Percentiles rank a stretch among this genome's conserved stretches.
Evolutionary conservation across 2,113 vertebrate species (phyloP).

Genomic region (Oreochromis tanganicae): DNA sequence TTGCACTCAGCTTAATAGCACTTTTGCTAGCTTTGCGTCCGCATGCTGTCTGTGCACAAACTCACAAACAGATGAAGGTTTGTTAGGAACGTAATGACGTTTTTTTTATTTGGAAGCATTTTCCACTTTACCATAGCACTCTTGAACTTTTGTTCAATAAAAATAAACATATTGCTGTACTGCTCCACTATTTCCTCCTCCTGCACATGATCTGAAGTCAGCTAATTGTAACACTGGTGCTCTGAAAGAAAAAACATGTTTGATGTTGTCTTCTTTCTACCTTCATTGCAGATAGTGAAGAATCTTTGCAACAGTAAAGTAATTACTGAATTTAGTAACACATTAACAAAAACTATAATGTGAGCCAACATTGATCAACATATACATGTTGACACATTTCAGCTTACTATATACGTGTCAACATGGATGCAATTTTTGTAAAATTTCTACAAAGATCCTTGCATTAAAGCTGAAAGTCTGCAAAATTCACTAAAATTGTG

Average conservation of each 20-base stretch:
- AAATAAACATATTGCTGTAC: not conserved
- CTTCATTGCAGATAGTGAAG: not conserved
- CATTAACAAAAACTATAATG: not conserved
- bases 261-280: not conserved
- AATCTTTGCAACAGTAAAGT: not conserved
- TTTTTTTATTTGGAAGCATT: not conserved
- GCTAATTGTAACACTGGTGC: not conserved
- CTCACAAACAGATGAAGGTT: not conserved
- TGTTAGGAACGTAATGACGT: not conserved
- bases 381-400: not conserved
- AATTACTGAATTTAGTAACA: not conserved
- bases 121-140: not conserved
- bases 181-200: not conserved
- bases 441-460: not conserved
- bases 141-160: rapidly evolving
- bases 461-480: not conserved
- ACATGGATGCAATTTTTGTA: not conserved
- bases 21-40: not conserved
- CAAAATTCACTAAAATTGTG: not conserved
- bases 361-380: not conserved
- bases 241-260: not conserved
- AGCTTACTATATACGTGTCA: not conserved
- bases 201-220: not conserved
- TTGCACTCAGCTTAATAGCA: not conserved
- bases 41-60: rapidly evolving